phyloP scores from a whole-genome alignment of 2,797 vertebrate genomes.

The Rhadinocentrus ornatus region DNA sequence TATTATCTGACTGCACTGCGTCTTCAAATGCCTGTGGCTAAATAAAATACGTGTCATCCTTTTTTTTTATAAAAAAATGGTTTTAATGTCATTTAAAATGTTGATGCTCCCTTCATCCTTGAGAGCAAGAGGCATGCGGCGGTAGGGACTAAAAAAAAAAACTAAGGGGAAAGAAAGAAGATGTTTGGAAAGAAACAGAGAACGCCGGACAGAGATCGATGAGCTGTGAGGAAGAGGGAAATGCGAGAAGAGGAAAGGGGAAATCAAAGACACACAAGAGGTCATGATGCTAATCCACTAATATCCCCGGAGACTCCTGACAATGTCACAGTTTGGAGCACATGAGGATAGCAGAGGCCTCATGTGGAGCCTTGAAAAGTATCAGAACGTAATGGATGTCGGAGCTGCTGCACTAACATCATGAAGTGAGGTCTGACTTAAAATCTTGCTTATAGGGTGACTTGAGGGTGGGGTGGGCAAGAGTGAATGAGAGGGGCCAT shows the following conservation, averaged over 20 bases:
- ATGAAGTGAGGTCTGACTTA: too few species aligned
- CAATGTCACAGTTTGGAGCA: constrained; percentile 48
- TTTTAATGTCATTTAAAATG: constrained; percentile 48
- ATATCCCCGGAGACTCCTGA: constrained; percentile 42
- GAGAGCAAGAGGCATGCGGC: constrained; percentile 27
- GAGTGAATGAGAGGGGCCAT: too few species aligned
- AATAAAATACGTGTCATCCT: constrained; percentile 8
- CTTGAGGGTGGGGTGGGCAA: too few species aligned
- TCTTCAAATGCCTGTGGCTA: constrained; percentile 49
- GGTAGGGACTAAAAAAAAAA: constrained; percentile 19
- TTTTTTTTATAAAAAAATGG: constrained; percentile 32
- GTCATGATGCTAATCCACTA: constrained; percentile 62
- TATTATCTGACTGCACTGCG: constrained; percentile 40
- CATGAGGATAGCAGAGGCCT: constrained; percentile 12
- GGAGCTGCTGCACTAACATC: too few species aligned
- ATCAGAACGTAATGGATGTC: not conserved
- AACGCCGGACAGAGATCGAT: constrained; percentile 47
- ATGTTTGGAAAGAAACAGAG: not conserved
- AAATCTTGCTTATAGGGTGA: too few species aligned
- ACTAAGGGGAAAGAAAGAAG: constrained; percentile 6
- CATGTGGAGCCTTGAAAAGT: not conserved
- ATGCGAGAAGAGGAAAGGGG: constrained; percentile 40
- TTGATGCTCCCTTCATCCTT: constrained; percentile 18
- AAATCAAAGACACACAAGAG: constrained; percentile 57
- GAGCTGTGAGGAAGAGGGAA: constrained; percentile 46